Base-by-base conservation (phyloP, 2,113 vertebrate genomes). In the Hemicordylus capensis region DNA sequence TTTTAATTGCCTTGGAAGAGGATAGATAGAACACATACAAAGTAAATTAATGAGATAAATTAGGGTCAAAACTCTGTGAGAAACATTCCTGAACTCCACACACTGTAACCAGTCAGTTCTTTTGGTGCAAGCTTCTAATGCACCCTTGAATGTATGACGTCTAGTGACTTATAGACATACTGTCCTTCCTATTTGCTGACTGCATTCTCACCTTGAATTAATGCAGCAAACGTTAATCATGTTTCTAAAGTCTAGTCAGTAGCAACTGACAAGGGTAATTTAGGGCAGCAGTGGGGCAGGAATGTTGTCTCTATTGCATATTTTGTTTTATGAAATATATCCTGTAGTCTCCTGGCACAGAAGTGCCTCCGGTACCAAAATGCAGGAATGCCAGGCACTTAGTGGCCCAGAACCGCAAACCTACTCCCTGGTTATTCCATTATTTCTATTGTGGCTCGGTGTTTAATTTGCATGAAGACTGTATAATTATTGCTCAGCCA, bases 391-490 rank as follows among this genome's bases (percentile, higher is more conserved):
- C 24, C 42, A 34, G 26, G 64, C 28, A 72, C 8, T 59, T 61
- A 70, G 54, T 78, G 75, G 39, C 54, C 83, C 54, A 70, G 75
- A 61, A 85, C 66, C 20, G 22, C n/a, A 46, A 58, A 61, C 31
- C 10, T 59, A 61, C 79, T 78, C 75, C 24, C 54, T 46, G 56
- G 37, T 46, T 34, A 12, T 39, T 46, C 26, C 34, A 6, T 67
- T 77, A 28, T 67, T 28, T 58, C 26, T 17, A 59, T 54, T 78
- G 14, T 78, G 31, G 31, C 70, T 75, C 26, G 48, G 66, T 24
- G 4, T 85, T 48, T 37, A 15, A 79, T 79, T 79, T 85, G 64
- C 66, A 79, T 78, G 17, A 79, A 59, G 64, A 78, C 24, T 85
- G 54, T 15, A 61, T 61, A 54, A 42, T 48, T 85, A 85, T 58